A percentile compares a stretch with the other conserved stretches of the same genome.
phyloP scores from a whole-genome alignment of 2,888 invertebrate species.

The Latrodectus hesperus region DNA sequence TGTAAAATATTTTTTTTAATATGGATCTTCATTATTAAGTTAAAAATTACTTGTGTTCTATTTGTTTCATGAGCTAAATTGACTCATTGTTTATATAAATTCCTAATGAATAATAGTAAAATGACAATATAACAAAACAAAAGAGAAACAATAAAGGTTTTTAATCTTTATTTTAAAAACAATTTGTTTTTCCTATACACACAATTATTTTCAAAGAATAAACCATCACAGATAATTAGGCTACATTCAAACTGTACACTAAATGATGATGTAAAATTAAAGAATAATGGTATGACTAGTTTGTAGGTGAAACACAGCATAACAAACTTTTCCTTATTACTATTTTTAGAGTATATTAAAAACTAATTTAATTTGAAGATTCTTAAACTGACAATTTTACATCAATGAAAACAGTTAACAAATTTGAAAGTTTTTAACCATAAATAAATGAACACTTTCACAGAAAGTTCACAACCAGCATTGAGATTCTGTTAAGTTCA shows the following conservation, averaged over 20 bases:
- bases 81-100: no score
- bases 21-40: no score
- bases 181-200: slow-evolving; percentile 59
- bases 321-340: not conserved
- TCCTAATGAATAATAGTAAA: no score
- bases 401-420: no score
- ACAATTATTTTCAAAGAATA: slow-evolving; percentile 54
- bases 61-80: no score
- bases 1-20: no score
- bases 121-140: no score
- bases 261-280: slow-evolving; percentile 37
- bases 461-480: no score
- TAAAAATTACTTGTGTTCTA: no score
- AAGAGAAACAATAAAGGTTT: not conserved
- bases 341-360: slow-evolving; percentile 18
- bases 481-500: no score
- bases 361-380: not conserved
- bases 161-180: slow-evolving; percentile 25
- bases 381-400: slow-evolving; percentile 4
- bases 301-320: slow-evolving; percentile 42
- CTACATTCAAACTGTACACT: slow-evolving; percentile 62
- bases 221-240: slow-evolving; percentile 67
- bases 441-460: no score
- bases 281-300: slow-evolving; percentile 60
- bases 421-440: no score